Evolutionary conservation across 2,888 invertebrate genomes (phyloP), one percentile per base, ranked within the genome.

Genomic region (Lasioglossum malachurum): DNA sequence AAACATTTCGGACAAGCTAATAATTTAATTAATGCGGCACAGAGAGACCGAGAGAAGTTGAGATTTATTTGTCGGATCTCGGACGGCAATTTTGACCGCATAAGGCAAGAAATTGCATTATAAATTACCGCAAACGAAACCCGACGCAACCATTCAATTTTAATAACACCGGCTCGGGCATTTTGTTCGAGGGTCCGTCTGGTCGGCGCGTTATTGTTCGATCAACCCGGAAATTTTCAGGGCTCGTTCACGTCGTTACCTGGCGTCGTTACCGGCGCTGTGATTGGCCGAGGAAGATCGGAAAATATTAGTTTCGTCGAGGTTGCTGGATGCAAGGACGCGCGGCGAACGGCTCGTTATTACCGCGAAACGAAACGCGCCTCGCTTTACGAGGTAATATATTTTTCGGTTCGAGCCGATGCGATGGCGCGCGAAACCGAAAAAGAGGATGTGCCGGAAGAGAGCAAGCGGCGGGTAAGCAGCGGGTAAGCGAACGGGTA

Each of bases 311-410:
- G 79, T 79, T 75, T 71, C 44, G 38, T 27, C 31, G 44, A 31
- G 60, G 69, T 35, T 57, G 64, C 19, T 64, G 19, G 72, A 72
- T 57, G 44, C 46, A 71, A 75, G 71, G 53, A 72, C 74, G 72
- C 84, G 79, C 84, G 79, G 23, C 82, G 74, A 67, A 78, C 60
- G 71, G 75, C 49, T 74, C 80, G 84, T 84, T 78, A 81, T 87
- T 79, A 69, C 80, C 78, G 46, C 75, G 78, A 60, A 71, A 75
- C 60, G 46, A n/a, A 41, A 60, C 57, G 75, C 60, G 46, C 64
- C 44, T 67, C 69, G 77, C 76, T 87, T 87, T 87, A 83, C 83
- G 87, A 87, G 49, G 87, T 64, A 81, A 86, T 81, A 87, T 87
- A 87, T 81, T 79, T 81, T 87, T 80, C 87, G 80, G 80, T 80